Evolutionary conservation across 2,888 invertebrate genomes (phyloP).

Genomic region (Sphaerophoria taeniata): DNA sequence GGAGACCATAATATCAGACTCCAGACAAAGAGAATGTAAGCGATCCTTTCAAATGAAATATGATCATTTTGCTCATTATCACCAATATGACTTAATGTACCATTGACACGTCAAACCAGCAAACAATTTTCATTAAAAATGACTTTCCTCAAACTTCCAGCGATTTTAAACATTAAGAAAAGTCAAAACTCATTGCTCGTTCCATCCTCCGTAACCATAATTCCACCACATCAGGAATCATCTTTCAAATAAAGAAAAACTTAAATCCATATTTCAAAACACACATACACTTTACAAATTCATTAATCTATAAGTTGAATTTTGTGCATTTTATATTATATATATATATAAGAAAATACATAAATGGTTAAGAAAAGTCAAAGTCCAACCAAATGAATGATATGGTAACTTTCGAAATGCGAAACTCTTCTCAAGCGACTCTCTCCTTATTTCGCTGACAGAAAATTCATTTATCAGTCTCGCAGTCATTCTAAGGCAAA

Average conservation of each 20-base stretch:
- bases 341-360: background rate
- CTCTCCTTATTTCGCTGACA: constrained; percentile 54
- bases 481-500: background rate
- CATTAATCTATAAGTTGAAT: constrained; percentile 52
- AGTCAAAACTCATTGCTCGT: constrained; percentile 2
- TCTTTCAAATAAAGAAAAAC: constrained; percentile 24
- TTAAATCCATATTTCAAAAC: constrained; percentile 30
- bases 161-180: background rate
- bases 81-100: background rate
- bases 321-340: no score
- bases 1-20: no score
- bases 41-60: no score
- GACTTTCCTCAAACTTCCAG: background rate
- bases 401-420: constrained; percentile 17
- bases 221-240: background rate
- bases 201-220: background rate
- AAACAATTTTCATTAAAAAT: background rate
- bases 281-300: constrained; percentile 9
- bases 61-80: no score
- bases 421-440: background rate
- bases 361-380: background rate
- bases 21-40: no score
- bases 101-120: background rate
- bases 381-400: background rate
- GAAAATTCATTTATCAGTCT: constrained; percentile 70